phyloP scores from a whole-genome alignment of 1,140 invertebrate species.

The Caenorhabditis briggsae region DNA sequence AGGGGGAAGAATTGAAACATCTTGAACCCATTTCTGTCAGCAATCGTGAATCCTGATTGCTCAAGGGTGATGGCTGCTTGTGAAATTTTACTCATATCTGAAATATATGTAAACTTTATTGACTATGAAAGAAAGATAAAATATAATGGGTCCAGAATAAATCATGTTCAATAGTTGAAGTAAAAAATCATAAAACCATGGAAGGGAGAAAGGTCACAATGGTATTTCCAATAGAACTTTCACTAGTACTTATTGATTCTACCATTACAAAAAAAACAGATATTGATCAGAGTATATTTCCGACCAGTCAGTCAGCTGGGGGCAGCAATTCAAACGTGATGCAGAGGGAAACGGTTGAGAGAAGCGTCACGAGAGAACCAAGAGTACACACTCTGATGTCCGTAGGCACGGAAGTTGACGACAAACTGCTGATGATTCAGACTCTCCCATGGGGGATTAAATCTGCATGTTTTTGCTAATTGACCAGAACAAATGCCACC shows the following conservation, averaged over 20 bases:
- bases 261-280: background rate
- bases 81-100: background rate
- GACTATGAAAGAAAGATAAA: too few species aligned
- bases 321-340: background rate
- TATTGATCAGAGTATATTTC: constrained; percentile 24
- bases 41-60: constrained; percentile 1
- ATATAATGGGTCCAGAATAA: too few species aligned
- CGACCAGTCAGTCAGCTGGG: constrained; percentile 13
- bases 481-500: too few species aligned
- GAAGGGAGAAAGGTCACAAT: too few species aligned
- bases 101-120: background rate
- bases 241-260: background rate
- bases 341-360: background rate
- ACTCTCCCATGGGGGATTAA: background rate
- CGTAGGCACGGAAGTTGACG: background rate
- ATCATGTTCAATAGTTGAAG: too few species aligned
- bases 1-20: background rate
- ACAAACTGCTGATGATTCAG: background rate
- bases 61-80: constrained; percentile 5
- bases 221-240: background rate
- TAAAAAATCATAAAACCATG: too few species aligned
- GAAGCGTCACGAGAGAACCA: background rate
- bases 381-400: constrained; percentile 15
- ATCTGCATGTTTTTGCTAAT: too few species aligned
- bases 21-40: background rate